Conservation (phyloP, 2,113 vertebrate genomes). For the Mastomys coucha region DNA sequence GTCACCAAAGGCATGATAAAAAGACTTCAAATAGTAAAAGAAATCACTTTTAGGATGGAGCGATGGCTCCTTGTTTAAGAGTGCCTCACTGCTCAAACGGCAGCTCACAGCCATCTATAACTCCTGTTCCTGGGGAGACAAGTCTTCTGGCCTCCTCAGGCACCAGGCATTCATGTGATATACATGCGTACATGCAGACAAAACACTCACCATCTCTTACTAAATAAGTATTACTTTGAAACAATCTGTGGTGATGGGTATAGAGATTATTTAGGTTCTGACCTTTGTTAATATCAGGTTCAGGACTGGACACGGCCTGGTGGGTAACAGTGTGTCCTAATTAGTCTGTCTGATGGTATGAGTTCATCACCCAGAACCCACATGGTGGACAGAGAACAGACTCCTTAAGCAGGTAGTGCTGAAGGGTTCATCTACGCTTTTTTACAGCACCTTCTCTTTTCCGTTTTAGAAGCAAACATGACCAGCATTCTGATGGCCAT, state of each 20-base stretch:
- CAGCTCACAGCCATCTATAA: background rate
- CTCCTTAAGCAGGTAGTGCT: background rate
- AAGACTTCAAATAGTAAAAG: background rate
- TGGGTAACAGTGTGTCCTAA: background rate
- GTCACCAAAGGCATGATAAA: background rate
- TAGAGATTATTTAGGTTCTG: background rate
- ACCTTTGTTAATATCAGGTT: background rate
- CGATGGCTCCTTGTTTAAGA: background rate
- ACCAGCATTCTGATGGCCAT: background rate
- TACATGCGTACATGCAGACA: background rate
- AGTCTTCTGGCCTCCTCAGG: background rate
- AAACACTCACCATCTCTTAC: background rate
- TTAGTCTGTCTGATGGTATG: background rate
- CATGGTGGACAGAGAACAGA: background rate
- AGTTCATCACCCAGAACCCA: background rate
- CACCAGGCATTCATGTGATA: background rate
- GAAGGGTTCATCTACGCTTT: background rate
- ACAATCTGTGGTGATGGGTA: background rate
- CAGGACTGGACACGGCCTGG: background rate
- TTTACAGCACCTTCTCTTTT: background rate
- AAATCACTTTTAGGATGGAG: background rate
- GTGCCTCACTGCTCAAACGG: background rate
- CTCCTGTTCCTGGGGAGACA: background rate
- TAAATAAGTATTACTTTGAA: background rate
- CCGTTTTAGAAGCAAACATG: background rate